Base-by-base conservation (phyloP, 2,113 vertebrate genomes). In the Scatophagus argus region DNA sequence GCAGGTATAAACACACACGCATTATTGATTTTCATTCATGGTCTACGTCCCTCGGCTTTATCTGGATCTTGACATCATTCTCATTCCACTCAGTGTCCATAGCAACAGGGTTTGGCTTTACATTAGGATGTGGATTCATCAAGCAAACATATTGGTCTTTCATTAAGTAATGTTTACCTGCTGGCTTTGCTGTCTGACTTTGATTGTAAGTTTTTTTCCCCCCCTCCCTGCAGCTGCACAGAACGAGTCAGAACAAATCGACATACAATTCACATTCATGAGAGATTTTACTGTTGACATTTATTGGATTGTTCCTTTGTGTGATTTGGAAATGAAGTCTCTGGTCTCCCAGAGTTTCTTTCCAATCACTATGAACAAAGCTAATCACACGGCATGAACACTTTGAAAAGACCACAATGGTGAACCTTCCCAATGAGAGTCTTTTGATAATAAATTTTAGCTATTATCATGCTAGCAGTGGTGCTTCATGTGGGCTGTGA, bases 91-190 rank as follows among this genome's bases (percentile, higher is more conserved):
- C 14, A 46, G 25, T 34, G 17, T 62, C 76, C 46, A 39, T 75
- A 63, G 78, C 73, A 82, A 77, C 61, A 38, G 13, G 13, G 11
- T 59, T 13, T 49, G 19, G 38, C 29, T 75, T 77, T 56, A 44
- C 8, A 41, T 32, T 9, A n/a, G n/a, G 10, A 41, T n/a, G 19
- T 36, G 2, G 0, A 43, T 65, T 78, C 52, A 52, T 23, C 29
- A 44, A 23, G 41, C 11, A 12, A 43, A 59, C 36, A 58, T 54
- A 54, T 17, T 17, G 8, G 51, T 43, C 5, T 19, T 41, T 38
- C 34, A 70, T 60, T 65, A 23, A 62, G 14, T n/a, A 9, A 36
- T 17, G 56, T 39, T 49, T 58, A 75, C 58, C 8, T 56, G 58
- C 19, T 47, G 13, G 44, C 46, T 4, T 6, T 43, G 34, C 1